Percentiles rank a stretch among this genome's conserved stretches.
Evolutionary conservation across 1,140 invertebrate genomes (phyloP).

Genomic region (Oryctes rhinoceros): DNA sequence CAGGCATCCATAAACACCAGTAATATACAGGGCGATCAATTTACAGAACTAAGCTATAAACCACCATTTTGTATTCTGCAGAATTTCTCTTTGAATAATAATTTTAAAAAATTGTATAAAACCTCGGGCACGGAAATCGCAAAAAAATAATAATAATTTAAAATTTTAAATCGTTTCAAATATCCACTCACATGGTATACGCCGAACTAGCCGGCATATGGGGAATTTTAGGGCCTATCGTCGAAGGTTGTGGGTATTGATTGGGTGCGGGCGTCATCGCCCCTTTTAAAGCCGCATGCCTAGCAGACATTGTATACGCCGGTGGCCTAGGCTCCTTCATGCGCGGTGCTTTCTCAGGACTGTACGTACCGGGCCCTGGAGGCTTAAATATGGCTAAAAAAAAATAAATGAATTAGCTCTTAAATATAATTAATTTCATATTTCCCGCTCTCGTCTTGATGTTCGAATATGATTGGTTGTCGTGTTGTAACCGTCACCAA

Average conservation of each 20-base stretch:
- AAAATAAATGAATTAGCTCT: neutral
- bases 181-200: slow-evolving; percentile 63
- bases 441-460: too few relatives aligned
- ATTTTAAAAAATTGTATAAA: too few relatives aligned
- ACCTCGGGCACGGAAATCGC: too few relatives aligned
- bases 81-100: too few relatives aligned
- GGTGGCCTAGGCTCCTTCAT: slow-evolving; percentile 64
- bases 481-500: too few relatives aligned
- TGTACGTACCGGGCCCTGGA: slow-evolving; percentile 68
- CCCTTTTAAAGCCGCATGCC: slow-evolving; percentile 51
- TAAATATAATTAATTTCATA: too few relatives aligned
- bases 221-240: slow-evolving; percentile 58
- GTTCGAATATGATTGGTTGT: too few relatives aligned
- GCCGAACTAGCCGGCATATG: slow-evolving; percentile 59
- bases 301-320: slow-evolving; percentile 65
- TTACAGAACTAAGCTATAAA: too few relatives aligned
- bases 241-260: slow-evolving; percentile 65
- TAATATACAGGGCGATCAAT: too few relatives aligned
- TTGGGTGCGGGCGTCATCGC: slow-evolving; percentile 67
- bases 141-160: too few relatives aligned
- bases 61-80: too few relatives aligned
- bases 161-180: neutral
- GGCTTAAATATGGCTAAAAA: slow-evolving; percentile 52
- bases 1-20: too few relatives aligned
- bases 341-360: slow-evolving; percentile 62